phyloP scores from a whole-genome alignment of 1,140 invertebrate species.

The Papilio polytes region DNA sequence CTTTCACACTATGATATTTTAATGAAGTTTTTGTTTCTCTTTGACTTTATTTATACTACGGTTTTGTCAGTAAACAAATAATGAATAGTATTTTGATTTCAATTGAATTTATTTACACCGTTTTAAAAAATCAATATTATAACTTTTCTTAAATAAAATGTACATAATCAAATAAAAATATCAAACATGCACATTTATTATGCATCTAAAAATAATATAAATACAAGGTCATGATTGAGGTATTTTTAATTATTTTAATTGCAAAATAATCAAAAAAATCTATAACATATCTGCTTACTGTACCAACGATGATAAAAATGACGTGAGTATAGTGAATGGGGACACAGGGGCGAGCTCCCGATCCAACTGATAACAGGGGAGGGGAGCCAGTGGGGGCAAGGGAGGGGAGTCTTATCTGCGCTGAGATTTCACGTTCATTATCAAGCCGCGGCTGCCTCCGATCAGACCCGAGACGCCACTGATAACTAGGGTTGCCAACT shows the following conservation, averaged over 20 bases:
- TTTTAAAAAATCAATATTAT: too few species aligned
- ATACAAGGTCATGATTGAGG: too few species aligned
- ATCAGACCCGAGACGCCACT: conserved; percentile 31
- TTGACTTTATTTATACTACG: not conserved
- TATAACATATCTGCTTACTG: not conserved
- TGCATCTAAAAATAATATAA: not conserved
- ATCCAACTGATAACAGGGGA: conserved; percentile 56
- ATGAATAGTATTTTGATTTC: too few species aligned
- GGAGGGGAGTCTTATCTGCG: conserved; percentile 60
- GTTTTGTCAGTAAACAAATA: too few species aligned
- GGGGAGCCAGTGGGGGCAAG: conserved; percentile 38
- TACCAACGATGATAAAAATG: conserved; percentile 57
- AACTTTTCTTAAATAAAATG: too few species aligned
- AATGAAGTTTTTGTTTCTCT: conserved; percentile 1
- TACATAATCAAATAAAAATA: too few species aligned
- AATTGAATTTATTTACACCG: too few species aligned
- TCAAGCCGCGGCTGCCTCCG: conserved; percentile 49
- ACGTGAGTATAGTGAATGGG: conserved; percentile 54
- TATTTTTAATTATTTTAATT: not conserved
- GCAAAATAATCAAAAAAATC: not conserved
- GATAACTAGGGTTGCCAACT: conserved; percentile 1
- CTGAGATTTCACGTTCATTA: conserved; percentile 75
- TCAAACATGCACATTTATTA: not conserved
- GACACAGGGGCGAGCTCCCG: conserved; percentile 49
- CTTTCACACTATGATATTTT: conserved; percentile 10